phyloP scores from a whole-genome alignment of 92 coral and sea anemone species.

The Parazoanthus darwini region DNA sequence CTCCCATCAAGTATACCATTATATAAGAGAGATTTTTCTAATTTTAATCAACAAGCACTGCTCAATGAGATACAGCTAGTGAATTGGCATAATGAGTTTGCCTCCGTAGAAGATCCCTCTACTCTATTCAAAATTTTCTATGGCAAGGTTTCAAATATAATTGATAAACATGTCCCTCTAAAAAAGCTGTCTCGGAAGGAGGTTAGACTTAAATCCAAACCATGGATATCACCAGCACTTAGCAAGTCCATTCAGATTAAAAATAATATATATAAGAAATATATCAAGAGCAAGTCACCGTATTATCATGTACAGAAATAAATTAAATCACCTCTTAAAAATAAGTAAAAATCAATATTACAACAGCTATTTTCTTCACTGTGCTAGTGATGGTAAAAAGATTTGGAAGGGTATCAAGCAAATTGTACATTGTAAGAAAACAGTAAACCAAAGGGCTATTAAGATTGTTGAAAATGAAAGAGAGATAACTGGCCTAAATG shows the following conservation, averaged over 20 bases:
- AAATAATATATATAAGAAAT: conserved; percentile 6
- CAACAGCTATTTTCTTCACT: neutral
- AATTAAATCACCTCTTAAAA: neutral
- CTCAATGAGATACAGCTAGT: too few relatives aligned
- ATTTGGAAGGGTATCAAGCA: neutral
- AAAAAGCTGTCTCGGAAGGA: too few relatives aligned
- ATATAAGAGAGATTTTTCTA: too few relatives aligned
- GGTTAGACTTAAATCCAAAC: too few relatives aligned
- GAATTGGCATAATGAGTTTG: too few relatives aligned
- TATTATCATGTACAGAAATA: conserved; percentile 23
- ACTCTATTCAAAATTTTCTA: too few relatives aligned
- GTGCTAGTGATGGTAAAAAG: neutral
- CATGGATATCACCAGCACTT: neutral
- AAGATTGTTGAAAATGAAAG: conserved; percentile 17
- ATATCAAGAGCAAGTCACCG: neutral
- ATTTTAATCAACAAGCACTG: too few relatives aligned
- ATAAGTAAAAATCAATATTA: too few relatives aligned
- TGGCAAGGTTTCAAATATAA: too few relatives aligned
- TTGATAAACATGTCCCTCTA: too few relatives aligned
- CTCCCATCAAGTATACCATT: conserved; percentile 13
- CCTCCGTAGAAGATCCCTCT: too few relatives aligned
- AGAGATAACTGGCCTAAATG: conserved; percentile 6
- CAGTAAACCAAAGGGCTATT: neutral
- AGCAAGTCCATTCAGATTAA: conserved; percentile 1
- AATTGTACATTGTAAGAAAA: neutral